phyloP scores from a whole-genome alignment of 2,113 vertebrate species.

The Pimephales promelas region DNA sequence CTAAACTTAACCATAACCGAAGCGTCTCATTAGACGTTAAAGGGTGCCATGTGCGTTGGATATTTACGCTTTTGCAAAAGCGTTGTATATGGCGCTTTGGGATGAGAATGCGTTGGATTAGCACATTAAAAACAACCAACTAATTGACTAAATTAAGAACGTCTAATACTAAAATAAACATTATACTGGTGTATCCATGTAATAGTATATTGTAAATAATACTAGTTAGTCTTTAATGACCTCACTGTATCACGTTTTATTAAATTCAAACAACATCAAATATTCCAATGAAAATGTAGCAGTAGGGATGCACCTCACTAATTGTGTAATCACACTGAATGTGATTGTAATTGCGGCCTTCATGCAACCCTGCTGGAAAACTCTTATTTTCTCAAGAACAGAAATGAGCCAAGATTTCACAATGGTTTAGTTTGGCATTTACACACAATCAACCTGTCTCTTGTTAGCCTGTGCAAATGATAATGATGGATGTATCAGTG shows the following conservation, averaged over 20 bases:
- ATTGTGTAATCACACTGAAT: conserved; percentile 44
- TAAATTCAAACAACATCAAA: background rate
- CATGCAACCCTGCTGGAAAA: conserved; percentile 16
- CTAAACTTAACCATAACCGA: too few species aligned
- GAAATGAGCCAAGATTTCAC: conserved; percentile 29
- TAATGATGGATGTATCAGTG: conserved; percentile 52
- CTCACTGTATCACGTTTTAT: background rate
- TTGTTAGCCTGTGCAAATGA: conserved; percentile 42
- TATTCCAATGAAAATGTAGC: conserved; percentile 1
- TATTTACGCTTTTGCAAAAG: too few species aligned
- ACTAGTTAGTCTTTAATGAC: background rate
- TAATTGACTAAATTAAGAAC: too few species aligned
- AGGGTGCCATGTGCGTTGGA: too few species aligned
- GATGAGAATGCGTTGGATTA: too few species aligned
- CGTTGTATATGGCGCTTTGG: too few species aligned
- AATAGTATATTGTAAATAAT: too few species aligned
- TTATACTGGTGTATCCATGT: too few species aligned
- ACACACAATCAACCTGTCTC: conserved; percentile 52
- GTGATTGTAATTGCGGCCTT: conserved; percentile 45
- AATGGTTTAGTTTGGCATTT: conserved; percentile 59
- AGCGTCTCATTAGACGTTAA: too few species aligned
- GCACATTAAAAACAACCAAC: too few species aligned
- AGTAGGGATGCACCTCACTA: conserved; percentile 29
- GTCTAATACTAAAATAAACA: too few species aligned
- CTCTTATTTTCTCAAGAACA: conserved; percentile 23